A percentile compares a stretch with the other conserved stretches of the same genome.
Conservation (phyloP, 2,797 vertebrate species). For the Lutjanus campechanus region DNA sequence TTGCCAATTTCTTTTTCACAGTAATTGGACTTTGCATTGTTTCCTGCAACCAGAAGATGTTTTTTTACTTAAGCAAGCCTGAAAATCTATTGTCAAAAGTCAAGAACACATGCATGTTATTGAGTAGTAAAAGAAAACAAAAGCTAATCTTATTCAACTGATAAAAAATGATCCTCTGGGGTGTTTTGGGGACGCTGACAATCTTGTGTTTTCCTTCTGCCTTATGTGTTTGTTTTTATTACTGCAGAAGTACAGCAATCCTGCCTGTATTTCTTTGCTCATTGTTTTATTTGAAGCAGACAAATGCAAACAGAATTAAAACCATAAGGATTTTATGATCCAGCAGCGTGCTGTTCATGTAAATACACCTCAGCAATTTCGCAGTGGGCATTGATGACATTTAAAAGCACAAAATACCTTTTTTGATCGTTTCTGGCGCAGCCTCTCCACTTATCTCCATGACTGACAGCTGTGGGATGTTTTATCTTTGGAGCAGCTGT, state of each 20-base stretch:
- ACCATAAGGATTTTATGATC: conserved; percentile 23
- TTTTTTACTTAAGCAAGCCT: conserved; percentile 18
- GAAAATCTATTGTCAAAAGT: conserved; percentile 27
- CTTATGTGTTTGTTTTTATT: conserved; percentile 24
- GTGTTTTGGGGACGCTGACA: conserved; percentile 3
- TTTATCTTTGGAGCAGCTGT: conserved; percentile 69
- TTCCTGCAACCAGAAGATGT: conserved; percentile 10
- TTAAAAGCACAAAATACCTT: conserved; percentile 37
- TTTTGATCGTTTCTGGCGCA: conserved; percentile 49
- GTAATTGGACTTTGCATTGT: conserved; percentile 26
- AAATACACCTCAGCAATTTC: conserved; percentile 22
- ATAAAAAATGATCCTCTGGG: not conserved
- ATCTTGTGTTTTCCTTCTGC: not conserved
- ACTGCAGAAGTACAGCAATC: not conserved
- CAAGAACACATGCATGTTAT: conserved; percentile 22
- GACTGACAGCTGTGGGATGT: conserved; percentile 67
- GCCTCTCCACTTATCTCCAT: conserved; percentile 42
- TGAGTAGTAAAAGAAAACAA: conserved; percentile 1
- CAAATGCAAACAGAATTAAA: conserved; percentile 17
- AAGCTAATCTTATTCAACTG: not conserved
- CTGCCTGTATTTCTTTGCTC: not conserved
- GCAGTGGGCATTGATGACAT: conserved; percentile 35
- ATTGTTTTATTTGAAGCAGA: conserved; percentile 29
- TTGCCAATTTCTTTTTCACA: conserved; percentile 25
- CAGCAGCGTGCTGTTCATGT: conserved; percentile 22